Evolutionary conservation across 2,888 invertebrate genomes (phyloP).

Genomic region (Eupithecia dodoneata): DNA sequence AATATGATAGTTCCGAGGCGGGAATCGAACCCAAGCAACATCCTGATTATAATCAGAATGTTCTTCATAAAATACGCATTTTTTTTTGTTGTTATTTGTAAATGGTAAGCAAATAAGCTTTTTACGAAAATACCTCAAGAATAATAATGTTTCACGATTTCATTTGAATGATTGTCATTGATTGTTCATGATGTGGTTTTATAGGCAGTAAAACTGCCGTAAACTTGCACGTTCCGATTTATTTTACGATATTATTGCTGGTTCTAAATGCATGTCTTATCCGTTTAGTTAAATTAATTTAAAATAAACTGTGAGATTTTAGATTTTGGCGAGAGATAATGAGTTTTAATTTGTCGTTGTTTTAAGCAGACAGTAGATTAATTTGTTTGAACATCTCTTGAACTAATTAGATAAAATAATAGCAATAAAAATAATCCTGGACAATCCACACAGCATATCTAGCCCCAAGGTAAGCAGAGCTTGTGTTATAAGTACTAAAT

Average conservation of each 20-base stretch:
- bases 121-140: conserved; percentile 46
- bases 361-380: neutral
- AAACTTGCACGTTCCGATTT: conserved; percentile 52
- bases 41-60: too few species aligned
- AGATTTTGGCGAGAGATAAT: neutral
- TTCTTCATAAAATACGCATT: too few species aligned
- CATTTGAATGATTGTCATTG: conserved; percentile 59
- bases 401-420: neutral
- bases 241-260: conserved; percentile 51
- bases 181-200: conserved; percentile 59
- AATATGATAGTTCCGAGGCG: too few species aligned
- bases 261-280: conserved; percentile 47
- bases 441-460: too few species aligned
- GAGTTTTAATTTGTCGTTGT: neutral
- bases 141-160: conserved; percentile 50
- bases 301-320: conserved; percentile 9
- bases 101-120: conserved; percentile 40
- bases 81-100: neutral
- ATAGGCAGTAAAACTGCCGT: conserved; percentile 55
- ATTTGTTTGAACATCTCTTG: neutral
- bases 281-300: conserved; percentile 37
- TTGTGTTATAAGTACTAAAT: too few species aligned
- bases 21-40: too few species aligned
- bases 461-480: too few species aligned
- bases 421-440: too few species aligned